phyloP scores from a whole-genome alignment of 2,888 invertebrate genomes.

The Xanthia icteritia region DNA sequence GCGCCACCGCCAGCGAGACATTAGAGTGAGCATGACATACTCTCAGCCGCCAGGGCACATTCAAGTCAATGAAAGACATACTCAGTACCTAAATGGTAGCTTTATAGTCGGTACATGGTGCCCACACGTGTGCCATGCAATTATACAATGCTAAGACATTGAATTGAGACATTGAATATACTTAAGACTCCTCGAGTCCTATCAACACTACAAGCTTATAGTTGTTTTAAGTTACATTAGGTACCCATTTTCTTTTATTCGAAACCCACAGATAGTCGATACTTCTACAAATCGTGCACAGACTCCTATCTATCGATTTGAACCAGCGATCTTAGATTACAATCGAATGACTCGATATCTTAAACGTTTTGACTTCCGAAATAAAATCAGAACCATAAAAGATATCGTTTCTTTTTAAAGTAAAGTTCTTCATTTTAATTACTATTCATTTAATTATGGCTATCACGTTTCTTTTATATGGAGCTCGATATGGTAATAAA shows the following conservation, averaged over 20 bases:
- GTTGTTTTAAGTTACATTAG: slow-evolving; percentile 52
- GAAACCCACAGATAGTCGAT: slow-evolving; percentile 35
- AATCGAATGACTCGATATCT: slow-evolving; percentile 50
- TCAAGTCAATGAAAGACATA: too few species aligned
- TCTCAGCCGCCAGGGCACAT: too few species aligned
- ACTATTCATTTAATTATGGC: slow-evolving; percentile 42
- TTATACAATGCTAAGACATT: too few species aligned
- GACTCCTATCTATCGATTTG: slow-evolving; percentile 39
- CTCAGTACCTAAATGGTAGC: too few species aligned
- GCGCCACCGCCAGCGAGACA: too few species aligned
- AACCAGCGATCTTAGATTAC: slow-evolving; percentile 56
- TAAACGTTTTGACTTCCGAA: slow-evolving; percentile 60
- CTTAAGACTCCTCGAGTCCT: slow-evolving; percentile 23
- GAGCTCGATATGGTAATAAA: slow-evolving; percentile 35
- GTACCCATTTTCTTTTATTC: slow-evolving; percentile 36
- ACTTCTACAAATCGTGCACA: slow-evolving; percentile 48
- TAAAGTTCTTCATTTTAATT: slow-evolving; percentile 49
- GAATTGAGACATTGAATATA: too few species aligned
- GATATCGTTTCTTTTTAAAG: slow-evolving; percentile 21
- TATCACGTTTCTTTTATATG: slow-evolving; percentile 34
- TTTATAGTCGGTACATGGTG: too few species aligned
- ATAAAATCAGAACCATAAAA: slow-evolving; percentile 57
- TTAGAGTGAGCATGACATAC: too few species aligned
- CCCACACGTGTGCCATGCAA: too few species aligned
- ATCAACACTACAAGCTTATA: slow-evolving; percentile 40